Evolutionary conservation across 2,888 invertebrate species (phyloP).

Genomic region (Nomada goodeniana): DNA sequence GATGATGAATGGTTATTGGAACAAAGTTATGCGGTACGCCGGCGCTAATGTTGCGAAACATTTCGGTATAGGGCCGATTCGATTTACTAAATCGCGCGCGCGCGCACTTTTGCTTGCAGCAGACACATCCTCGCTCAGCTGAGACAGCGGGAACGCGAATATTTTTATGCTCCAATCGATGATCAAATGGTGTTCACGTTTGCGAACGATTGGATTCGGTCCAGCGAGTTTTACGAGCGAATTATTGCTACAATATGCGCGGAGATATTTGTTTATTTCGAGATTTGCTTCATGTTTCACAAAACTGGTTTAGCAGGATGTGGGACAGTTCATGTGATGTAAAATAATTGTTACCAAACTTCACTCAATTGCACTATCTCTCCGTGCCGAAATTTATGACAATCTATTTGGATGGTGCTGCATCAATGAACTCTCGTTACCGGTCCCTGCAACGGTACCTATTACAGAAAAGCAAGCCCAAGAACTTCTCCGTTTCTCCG

Average conservation of each 20-base stretch:
- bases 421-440: neutral
- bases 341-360: too few relatives aligned
- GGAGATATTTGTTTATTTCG: too few relatives aligned
- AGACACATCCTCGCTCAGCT: conserved; percentile 5
- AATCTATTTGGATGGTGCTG: too few relatives aligned
- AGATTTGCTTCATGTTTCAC: too few relatives aligned
- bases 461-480: neutral
- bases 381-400: too few relatives aligned
- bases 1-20: conserved; percentile 81
- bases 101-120: conserved; percentile 19
- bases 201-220: neutral
- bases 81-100: conserved; percentile 69
- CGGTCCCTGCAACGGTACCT: too few relatives aligned
- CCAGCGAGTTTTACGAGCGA: neutral
- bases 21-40: conserved; percentile 80
- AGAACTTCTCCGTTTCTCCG: conserved; percentile 1
- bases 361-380: too few relatives aligned
- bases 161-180: neutral
- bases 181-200: too few relatives aligned
- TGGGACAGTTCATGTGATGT: too few relatives aligned
- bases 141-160: neutral
- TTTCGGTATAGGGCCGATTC: conserved; percentile 76
- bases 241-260: too few relatives aligned
- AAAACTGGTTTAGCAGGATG: too few relatives aligned
- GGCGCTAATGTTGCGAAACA: conserved; percentile 81